Evolutionary conservation across 2,888 invertebrate genomes (phyloP).

Genomic region (Sinelater perroti): DNA sequence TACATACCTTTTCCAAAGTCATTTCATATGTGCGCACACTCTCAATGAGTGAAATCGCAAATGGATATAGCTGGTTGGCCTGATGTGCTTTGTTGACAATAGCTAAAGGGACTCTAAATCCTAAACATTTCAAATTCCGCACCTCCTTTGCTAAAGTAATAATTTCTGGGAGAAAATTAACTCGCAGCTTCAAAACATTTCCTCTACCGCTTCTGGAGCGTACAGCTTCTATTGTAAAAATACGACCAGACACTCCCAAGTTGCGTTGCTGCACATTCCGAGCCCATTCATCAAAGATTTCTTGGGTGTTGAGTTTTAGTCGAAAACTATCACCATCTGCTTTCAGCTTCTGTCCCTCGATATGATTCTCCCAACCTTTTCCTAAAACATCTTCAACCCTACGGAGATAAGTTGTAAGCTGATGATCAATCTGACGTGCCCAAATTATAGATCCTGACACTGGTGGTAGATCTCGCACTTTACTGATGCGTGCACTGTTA

Average conservation of each 20-base stretch:
- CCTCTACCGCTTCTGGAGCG: conserved; percentile 80
- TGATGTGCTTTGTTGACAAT: conserved; percentile 99
- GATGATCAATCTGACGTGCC: conserved; percentile 98
- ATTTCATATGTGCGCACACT: conserved; percentile 97
- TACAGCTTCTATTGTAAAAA: conserved; percentile 90
- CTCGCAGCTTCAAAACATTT: conserved; percentile 87
- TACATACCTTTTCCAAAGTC: conserved; percentile 93
- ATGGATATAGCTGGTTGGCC: conserved; percentile 97
- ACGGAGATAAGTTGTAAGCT: conserved; percentile 93
- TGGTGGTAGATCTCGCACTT: conserved; percentile 93
- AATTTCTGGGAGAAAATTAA: conserved; percentile 97
- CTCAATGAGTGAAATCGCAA: conserved; percentile 97
- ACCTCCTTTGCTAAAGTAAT: conserved; percentile 99
- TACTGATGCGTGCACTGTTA: conserved; percentile 90
- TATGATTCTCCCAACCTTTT: conserved; percentile 99
- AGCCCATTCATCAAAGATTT: conserved; percentile 99
- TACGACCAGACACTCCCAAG: conserved; percentile 91
- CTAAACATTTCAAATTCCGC: conserved; percentile 92
- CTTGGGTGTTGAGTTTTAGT: conserved; percentile 93
- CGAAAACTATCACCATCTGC: conserved; percentile 98
- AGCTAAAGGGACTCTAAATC: conserved; percentile 95
- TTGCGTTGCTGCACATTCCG: conserved; percentile 93
- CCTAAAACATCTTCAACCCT: conserved; percentile 98
- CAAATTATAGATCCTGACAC: conserved; percentile 98
- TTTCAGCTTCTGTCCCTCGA: conserved; percentile 97